Percentiles rank a stretch among this genome's conserved stretches.
phyloP scores from a whole-genome alignment of 2,797 vertebrate species.

The Myotis vivesi region DNA sequence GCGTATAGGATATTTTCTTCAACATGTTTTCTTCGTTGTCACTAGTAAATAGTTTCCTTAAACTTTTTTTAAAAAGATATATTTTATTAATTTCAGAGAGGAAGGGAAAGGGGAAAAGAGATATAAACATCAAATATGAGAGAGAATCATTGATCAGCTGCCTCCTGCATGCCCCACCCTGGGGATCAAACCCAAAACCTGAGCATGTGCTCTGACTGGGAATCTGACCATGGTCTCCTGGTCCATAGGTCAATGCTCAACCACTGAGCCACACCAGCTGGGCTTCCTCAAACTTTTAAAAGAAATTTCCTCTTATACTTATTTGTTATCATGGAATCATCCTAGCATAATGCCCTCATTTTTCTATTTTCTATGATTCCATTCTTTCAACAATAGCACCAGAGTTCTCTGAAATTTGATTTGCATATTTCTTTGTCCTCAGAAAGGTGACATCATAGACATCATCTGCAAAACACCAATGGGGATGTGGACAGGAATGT shows the following conservation, averaged over 20 bases:
- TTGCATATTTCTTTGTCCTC: constrained; percentile 48
- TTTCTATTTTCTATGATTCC: neutral
- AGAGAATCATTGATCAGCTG: too few relatives aligned
- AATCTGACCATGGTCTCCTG: too few relatives aligned
- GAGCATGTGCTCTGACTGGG: too few relatives aligned
- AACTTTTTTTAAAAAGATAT: neutral
- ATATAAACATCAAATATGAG: too few relatives aligned
- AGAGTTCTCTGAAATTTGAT: neutral
- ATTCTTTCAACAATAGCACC: neutral
- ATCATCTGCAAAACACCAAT: constrained; percentile 94
- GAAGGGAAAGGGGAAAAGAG: too few relatives aligned
- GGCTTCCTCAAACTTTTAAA: neutral
- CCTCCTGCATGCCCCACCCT: too few relatives aligned
- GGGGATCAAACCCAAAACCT: too few relatives aligned
- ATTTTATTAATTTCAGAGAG: too few relatives aligned
- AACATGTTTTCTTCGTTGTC: neutral
- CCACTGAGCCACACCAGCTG: too few relatives aligned
- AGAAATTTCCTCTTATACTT: neutral
- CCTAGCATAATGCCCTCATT: neutral
- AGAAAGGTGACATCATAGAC: constrained; percentile 96
- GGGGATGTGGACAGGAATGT: constrained; percentile 96
- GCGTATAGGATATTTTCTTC: neutral
- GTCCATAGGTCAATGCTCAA: too few relatives aligned
- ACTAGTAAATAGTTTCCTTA: neutral
- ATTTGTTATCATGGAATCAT: neutral